Evolutionary conservation across 2,113 vertebrate species (phyloP), one percentile per base, ranked within the genome.

Genomic region (Rhombomys opimus): DNA sequence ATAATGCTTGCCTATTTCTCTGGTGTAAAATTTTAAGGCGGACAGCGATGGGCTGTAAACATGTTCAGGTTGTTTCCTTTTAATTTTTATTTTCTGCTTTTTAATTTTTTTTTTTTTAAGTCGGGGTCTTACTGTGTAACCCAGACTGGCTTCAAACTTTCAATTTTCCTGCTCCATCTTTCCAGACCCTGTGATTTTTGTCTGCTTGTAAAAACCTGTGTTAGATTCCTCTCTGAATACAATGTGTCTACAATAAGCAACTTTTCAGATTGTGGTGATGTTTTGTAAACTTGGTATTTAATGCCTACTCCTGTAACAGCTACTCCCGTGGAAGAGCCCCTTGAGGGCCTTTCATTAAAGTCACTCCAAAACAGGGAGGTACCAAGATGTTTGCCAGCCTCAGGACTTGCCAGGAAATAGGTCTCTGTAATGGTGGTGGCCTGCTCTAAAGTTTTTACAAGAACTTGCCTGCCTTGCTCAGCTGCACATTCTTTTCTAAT

Each of bases 361-460:
- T 78, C 67, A 8, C 7, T 7, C 72, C 17, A 8, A 38, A 52
- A 57, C 0, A 0, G 1, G 23, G 41, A 46, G 70, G 10, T 13
- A 5, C 52, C 2, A 7, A 27, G 30, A n/a, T 30, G 18, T 52
- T 63, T 25, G 7, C 1, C 0, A 59, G 41, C 41, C 54, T 70
- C 23, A 7, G 8, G 35, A 14, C 35, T 77, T 73, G 75, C 65
- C 38, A 75, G 63, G 70, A 68, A 93, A 67, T 54, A 13, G 10
- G 67, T 90, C 67, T 76, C 77, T 35, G 54, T 91, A 76, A 41
- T 59, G 4, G 1, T 13, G 57, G 81, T 70, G 38, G 72, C 30
- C 76, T 63, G 57, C 90, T 77, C 6, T 68, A 65, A 67, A 80
- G 38, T 41, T 67, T 91, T 89, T 30, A 81, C 32, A 90, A 81